Base-by-base conservation (phyloP, 2,797 vertebrate species). In the Prionace glauca region DNA sequence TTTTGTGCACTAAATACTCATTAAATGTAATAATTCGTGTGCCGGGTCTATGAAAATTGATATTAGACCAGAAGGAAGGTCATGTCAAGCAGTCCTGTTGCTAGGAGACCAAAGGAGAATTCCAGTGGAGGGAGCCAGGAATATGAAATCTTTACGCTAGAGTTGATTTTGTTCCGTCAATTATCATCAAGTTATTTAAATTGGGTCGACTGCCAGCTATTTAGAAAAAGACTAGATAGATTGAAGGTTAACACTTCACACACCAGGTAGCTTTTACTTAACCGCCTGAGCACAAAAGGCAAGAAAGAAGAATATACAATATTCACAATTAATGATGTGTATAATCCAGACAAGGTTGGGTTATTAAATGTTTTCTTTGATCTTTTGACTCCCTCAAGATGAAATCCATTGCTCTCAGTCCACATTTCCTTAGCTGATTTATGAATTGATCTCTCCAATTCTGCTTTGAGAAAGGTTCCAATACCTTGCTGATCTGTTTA, bases 161-260 rank as follows among this genome's bases (percentile, higher is more conserved):
- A 74, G 45, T 95, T 77, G 71, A 95, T 77, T 95, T 95, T 3
- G 29, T 22, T 95, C 71, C 93, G 18, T 77, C 0, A 97, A 97
- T 97, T 96, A 97, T 96, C 0, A 22, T 96, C 96, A 95, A 96
- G 96, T 96, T 96, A 10, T 95, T 96, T 96, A 96, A 96, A 97
- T 95, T 96, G 96, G 97, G 96, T 96, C 95, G 92, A 96, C 96
- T 24, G 10, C 94, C 96, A 96, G 81, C 96, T 96, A 0, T 0
- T 96, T 95, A 96, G 93, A 2, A 96, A 2, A 96, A 88, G 95
- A 95, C 95, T 96, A 96, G 26, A 18, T 32, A 77, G 93, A 72
- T 18, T 77, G 24, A 74, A 50, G 41, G 56, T 41, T 92, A 92
- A 69, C 90, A 20, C 90, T 92, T 60, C 41, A 60, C 32, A 7